Evolutionary conservation across 2,113 vertebrate genomes (phyloP).

Genomic region (Podarcis cretensis): DNA sequence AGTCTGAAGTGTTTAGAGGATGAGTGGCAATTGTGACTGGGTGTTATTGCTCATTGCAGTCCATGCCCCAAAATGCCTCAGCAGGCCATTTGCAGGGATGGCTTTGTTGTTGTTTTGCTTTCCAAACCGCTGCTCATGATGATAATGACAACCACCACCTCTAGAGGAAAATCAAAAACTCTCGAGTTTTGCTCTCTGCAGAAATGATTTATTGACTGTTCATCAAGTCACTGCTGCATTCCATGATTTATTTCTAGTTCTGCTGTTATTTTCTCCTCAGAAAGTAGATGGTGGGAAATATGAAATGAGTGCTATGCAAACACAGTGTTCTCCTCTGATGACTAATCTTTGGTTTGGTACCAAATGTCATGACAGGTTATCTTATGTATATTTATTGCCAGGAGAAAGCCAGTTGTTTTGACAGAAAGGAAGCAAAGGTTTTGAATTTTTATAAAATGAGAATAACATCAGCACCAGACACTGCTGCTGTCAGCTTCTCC

Average conservation of each 20-base stretch:
- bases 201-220: constrained; percentile 66
- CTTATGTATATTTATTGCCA: neutral
- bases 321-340: constrained; percentile 40
- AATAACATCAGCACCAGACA: no score
- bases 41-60: neutral
- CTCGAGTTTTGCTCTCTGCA: constrained; percentile 36
- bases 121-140: constrained; percentile 37
- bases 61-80: neutral
- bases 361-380: neutral
- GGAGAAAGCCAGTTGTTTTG: neutral
- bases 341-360: constrained; percentile 36
- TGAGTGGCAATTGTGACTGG: neutral
- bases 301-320: constrained; percentile 39
- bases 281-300: constrained; percentile 40
- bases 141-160: constrained; percentile 36
- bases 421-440: neutral
- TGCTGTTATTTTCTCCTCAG: constrained; percentile 14
- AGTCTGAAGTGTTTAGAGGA: neutral
- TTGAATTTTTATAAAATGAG: neutral
- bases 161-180: constrained; percentile 29
- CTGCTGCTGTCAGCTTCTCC: neutral
- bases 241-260: constrained; percentile 47
- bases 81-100: neutral
- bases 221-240: constrained; percentile 54
- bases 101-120: constrained; percentile 42